Evolutionary conservation across 2,888 invertebrate genomes (phyloP).

Genomic region (Odontocolon sp.): DNA sequence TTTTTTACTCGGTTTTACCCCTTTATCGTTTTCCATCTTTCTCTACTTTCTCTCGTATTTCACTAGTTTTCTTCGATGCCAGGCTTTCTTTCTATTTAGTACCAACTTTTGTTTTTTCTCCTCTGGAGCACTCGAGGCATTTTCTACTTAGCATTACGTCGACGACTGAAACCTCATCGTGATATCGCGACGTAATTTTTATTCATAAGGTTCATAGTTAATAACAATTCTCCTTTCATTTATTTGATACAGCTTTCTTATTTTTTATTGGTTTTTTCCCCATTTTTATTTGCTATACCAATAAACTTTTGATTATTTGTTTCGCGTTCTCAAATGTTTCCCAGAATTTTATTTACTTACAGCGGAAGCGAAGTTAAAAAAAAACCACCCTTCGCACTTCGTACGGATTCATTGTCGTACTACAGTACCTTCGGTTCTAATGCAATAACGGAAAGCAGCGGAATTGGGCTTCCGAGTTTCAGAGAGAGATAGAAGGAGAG

Average conservation of each 20-base stretch:
- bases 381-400: no score
- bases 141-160: conserved; percentile 25
- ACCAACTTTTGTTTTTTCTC: conserved; percentile 39
- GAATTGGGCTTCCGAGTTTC: neutral
- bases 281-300: no score
- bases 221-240: conserved; percentile 59
- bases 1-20: conserved; percentile 50
- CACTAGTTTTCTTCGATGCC: neutral
- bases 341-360: no score
- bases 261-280: neutral
- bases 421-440: neutral
- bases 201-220: conserved; percentile 70
- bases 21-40: conserved; percentile 8
- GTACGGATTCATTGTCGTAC: neutral
- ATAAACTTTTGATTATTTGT: no score
- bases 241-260: neutral
- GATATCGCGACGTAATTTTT: conserved; percentile 66
- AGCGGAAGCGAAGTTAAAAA: no score
- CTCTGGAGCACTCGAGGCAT: neutral
- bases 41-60: conserved; percentile 19
- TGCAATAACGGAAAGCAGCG: neutral
- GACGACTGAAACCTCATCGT: conserved; percentile 5
- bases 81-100: neutral
- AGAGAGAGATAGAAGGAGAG: neutral
- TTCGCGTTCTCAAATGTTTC: no score